Conservation (phyloP, 2,797 vertebrate species). For the Coccyzus lansbergi region DNA sequence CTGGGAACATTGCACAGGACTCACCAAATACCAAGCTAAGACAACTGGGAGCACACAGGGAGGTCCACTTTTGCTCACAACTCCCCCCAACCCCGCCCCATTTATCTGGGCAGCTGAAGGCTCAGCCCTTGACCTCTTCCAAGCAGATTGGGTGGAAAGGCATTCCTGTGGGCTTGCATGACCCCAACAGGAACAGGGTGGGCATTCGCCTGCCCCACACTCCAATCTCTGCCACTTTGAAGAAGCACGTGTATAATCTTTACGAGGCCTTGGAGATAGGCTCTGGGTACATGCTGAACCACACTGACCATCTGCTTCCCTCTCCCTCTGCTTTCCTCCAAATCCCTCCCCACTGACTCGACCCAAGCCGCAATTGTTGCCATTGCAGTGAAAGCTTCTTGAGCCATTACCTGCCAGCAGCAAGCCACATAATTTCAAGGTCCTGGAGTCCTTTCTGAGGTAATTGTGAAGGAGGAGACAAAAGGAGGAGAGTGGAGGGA, state of each 20-base stretch:
- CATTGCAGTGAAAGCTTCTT: not conserved
- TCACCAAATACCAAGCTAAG: fast-evolving
- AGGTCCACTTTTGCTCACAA: not conserved
- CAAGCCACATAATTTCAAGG: not conserved
- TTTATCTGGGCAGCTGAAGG: not conserved
- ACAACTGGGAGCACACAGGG: not conserved
- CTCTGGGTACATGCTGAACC: not conserved
- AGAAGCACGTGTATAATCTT: conserved; percentile 26
- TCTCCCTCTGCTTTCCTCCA: not conserved
- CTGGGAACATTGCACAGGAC: not conserved
- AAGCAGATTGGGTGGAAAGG: not conserved
- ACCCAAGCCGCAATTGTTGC: not conserved
- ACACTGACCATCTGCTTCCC: not conserved
- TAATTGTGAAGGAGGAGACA: not conserved
- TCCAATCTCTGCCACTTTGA: conserved; percentile 42
- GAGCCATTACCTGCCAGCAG: not conserved
- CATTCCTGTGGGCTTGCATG: fast-evolving
- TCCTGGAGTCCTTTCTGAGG: not conserved
- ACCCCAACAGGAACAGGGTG: not conserved
- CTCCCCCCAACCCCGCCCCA: not conserved
- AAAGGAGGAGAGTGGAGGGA: not conserved
- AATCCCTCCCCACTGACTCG: not conserved
- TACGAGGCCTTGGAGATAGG: conserved; percentile 39
- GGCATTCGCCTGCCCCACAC: fast-evolving
- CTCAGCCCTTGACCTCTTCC: conserved; percentile 54